phyloP scores from a whole-genome alignment of 2,797 vertebrate genomes.

The Hydrophis major region DNA sequence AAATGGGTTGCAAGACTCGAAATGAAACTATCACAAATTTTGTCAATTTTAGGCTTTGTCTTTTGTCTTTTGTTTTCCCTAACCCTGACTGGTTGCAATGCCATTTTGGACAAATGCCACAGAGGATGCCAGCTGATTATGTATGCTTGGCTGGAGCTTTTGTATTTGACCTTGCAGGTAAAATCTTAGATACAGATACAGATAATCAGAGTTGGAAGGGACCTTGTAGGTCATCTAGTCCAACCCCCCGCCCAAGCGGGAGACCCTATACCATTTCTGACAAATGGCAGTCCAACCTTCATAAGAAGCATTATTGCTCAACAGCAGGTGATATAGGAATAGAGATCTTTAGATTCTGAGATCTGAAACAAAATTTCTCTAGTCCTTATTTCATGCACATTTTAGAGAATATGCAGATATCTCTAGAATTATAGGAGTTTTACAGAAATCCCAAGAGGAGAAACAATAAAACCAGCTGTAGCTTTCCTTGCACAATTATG shows the following conservation, averaged over 20 bases:
- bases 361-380: background rate
- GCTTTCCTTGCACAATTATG: background rate
- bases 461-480: background rate
- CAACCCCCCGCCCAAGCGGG: no score
- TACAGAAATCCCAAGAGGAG: background rate
- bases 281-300: no score
- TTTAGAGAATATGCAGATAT: background rate
- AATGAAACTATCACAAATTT: no score
- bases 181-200: background rate
- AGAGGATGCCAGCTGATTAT: background rate
- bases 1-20: background rate
- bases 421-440: background rate
- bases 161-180: background rate
- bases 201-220: no score
- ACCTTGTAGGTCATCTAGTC: no score
- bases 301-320: background rate
- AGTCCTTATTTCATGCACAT: background rate
- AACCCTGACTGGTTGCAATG: background rate
- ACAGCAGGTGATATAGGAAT: background rate
- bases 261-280: no score
- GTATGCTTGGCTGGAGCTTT: background rate
- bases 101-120: background rate
- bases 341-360: background rate
- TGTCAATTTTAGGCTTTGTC: background rate
- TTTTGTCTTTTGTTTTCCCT: background rate